Conservation (phyloP, 2,888 invertebrate genomes). For the Mycalesis mineus region DNA sequence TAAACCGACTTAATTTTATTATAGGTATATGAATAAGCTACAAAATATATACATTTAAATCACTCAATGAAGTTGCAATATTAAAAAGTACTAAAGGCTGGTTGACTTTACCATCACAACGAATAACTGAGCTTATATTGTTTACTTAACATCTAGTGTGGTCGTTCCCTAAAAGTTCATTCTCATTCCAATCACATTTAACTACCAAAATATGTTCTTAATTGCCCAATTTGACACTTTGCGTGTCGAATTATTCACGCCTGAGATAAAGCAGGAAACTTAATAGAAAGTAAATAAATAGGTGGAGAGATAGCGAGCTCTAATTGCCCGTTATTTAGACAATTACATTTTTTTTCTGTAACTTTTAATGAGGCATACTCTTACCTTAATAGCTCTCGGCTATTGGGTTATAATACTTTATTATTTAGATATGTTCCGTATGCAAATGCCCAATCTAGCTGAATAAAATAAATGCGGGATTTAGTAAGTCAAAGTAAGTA, state of each 20-base stretch:
- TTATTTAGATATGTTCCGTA: neutral
- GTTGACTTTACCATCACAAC: no score
- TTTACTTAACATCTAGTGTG: neutral
- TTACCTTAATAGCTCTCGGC: neutral
- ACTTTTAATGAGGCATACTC: neutral
- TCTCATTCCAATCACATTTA: neutral
- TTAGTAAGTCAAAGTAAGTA: no score
- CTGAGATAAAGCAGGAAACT: constrained; percentile 15
- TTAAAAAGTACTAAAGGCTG: no score
- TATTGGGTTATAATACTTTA: neutral
- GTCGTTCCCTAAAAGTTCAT: no score
- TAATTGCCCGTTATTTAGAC: neutral
- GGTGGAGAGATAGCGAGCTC: neutral
- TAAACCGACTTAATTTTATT: no score
- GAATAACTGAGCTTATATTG: neutral
- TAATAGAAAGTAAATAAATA: constrained; percentile 25
- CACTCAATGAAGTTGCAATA: no score
- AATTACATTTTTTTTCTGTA: neutral
- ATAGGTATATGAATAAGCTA: no score
- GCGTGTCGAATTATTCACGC: constrained; percentile 24
- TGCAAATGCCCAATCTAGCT: no score
- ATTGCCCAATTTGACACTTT: constrained; percentile 21
- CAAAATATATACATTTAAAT: no score
- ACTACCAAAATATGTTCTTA: constrained; percentile 6
- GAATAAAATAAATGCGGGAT: no score